Base-by-base conservation (phyloP, 1,140 invertebrate species). In the Lysiphlebus fabarum region DNA sequence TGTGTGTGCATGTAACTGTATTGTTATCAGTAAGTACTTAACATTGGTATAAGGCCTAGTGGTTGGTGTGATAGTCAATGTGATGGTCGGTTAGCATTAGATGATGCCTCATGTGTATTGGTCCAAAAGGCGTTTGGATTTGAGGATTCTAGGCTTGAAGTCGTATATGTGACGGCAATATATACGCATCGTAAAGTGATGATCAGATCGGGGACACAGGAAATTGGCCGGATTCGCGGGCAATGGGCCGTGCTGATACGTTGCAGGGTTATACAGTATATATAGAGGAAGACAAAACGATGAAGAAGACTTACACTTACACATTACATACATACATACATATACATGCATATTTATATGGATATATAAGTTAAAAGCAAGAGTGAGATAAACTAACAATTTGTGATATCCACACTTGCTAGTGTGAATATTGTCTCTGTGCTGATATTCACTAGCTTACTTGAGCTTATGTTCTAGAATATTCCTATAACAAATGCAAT, bases 161-260 rank as follows among this genome's bases (percentile, higher is more conserved):
- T 9, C 34, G 49, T 37, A 54, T 56, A 45, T 26, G 58, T 40
- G 43, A 53, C 55, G 48, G 42, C 38, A 60, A 65, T 72, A 73
- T 37, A 11, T 70, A 74, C 67, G 72, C 72, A 68, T 80, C 77
- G 76, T 80, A 80, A 80, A 80, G 77, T 78, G 77, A 73, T 73
- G 75, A 78, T 76, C 74, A 69, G 74, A 75, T 77, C 71, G 71
- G 70, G 69, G 62, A 65, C 34, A 10, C 69, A 73, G 76, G 76
- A 79, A 78, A 80, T 79, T 79, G 76, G 76, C 70, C 76, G 73
- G 74, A 76, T 78, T 77, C 67, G 71, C 69, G 73, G 63, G 76
- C 76, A 80, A 80, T 80, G 78, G 74, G 73, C 73, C 76, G 67
- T 80, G 75, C 72, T 77, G 76, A 71, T 74, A 76, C 68, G 17